phyloP scores from a whole-genome alignment of 2,113 vertebrate species.

The Forbesichthys agassizii region DNA sequence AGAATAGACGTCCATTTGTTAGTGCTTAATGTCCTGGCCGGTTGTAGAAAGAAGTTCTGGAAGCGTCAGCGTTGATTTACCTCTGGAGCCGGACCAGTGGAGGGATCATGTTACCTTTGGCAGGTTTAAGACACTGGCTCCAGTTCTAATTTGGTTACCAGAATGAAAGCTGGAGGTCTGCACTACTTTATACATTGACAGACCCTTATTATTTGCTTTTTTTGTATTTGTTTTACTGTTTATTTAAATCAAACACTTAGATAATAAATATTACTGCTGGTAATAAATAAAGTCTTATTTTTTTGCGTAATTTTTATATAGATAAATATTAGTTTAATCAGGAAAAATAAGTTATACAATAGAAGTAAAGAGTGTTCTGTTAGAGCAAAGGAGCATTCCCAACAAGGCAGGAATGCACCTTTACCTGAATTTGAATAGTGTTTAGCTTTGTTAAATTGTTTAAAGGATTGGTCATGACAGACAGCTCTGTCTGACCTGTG shows the following conservation, averaged over 20 bases:
- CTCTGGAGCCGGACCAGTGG: slow-evolving; percentile 29
- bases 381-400: background rate
- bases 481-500: slow-evolving; percentile 48
- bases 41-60: slow-evolving; percentile 22
- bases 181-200: background rate
- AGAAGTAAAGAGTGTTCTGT: too few species aligned
- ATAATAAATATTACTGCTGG: too few species aligned
- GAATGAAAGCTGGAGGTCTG: slow-evolving; percentile 31
- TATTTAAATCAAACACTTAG: too few species aligned
- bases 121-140: slow-evolving; percentile 60
- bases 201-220: background rate
- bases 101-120: slow-evolving; percentile 62
- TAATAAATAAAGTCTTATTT: background rate
- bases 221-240: background rate
- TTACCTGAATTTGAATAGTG: slow-evolving; percentile 31
- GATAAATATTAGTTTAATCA: too few species aligned
- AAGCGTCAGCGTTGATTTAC: slow-evolving; percentile 59
- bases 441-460: slow-evolving; percentile 15
- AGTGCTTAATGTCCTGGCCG: slow-evolving; percentile 12
- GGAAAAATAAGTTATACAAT: too few species aligned
- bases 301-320: background rate
- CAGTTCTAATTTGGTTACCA: slow-evolving; percentile 65
- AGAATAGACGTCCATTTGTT: slow-evolving; percentile 23
- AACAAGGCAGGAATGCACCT: background rate
- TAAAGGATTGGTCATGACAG: slow-evolving; percentile 28